These are phyloP conservation scores for Pristionchus arcanus DNA, from an alignment of 2,888 invertebrate species.

Conservation along the genomic window DNA sequence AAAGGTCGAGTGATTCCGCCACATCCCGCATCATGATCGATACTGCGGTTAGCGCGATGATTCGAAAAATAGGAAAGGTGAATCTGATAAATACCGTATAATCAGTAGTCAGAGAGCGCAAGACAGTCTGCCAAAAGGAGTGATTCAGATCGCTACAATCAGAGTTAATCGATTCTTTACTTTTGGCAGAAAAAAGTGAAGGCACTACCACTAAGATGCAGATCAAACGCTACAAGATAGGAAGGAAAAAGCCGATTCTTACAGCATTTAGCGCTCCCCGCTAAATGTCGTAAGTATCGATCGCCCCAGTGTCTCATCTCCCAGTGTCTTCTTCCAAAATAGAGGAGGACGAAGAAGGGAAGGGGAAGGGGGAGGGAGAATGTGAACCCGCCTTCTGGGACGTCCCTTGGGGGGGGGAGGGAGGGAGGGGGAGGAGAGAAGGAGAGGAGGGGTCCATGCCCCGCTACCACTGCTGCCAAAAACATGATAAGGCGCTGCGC, in stretches of 20 bases:
- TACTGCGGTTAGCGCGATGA: no score
- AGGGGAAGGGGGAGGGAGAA: neutral
- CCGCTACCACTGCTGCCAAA: neutral
- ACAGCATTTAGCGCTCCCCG: neutral
- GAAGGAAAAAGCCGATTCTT: no score
- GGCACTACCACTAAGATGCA: no score
- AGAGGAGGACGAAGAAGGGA: neutral
- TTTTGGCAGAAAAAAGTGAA: no score
- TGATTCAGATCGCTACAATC: no score
- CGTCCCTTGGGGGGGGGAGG: constrained; percentile 1
- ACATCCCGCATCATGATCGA: no score
- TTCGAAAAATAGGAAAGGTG: neutral
- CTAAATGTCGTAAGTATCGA: neutral
- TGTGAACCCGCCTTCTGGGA: constrained; percentile 39
- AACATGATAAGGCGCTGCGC: constrained; percentile 28
- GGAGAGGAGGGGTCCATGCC: neutral
- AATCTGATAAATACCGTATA: no score
- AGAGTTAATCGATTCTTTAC: no score
- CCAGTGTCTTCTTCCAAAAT: constrained; percentile 2
- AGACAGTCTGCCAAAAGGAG: no score
- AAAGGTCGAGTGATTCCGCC: neutral
- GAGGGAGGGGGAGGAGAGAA: neutral
- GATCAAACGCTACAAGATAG: no score
- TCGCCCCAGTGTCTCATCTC: neutral
- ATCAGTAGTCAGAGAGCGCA: no score